Conservation (phyloP, 2,113 vertebrate species). For the Leuciscus idus region DNA sequence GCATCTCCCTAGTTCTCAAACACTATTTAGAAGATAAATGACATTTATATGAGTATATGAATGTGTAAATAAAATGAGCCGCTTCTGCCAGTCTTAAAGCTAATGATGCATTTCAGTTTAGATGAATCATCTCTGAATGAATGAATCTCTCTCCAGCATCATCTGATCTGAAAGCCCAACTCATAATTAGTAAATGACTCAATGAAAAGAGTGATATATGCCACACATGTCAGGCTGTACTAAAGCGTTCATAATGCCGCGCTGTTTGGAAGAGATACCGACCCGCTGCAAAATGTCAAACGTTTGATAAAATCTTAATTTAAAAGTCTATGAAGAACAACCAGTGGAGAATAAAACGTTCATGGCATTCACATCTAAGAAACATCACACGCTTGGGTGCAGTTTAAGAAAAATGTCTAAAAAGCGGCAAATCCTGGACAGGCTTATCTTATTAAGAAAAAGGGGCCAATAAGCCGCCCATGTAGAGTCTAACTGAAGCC, state of each 20-base stretch:
- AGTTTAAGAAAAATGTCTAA: not conserved
- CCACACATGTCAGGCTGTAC: not conserved
- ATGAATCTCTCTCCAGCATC: constrained; percentile 15
- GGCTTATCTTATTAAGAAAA: constrained; percentile 18
- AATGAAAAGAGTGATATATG: not conserved
- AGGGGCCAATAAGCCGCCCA: constrained; percentile 22
- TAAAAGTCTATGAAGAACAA: constrained; percentile 24
- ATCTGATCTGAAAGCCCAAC: not conserved
- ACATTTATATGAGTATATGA: not conserved
- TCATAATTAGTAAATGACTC: constrained; percentile 23
- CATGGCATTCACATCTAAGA: constrained; percentile 18
- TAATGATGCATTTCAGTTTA: constrained; percentile 4
- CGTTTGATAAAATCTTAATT: constrained; percentile 10
- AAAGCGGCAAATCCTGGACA: constrained; percentile 10
- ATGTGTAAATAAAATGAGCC: not conserved
- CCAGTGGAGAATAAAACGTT: not conserved
- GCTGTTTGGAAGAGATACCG: not conserved
- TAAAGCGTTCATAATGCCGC: not conserved
- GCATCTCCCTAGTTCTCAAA: not conserved
- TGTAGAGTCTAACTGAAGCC: constrained; percentile 20
- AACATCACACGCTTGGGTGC: constrained; percentile 2
- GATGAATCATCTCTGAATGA: constrained; percentile 28
- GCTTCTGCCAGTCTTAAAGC: constrained; percentile 1
- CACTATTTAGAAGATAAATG: not conserved
- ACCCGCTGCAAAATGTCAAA: constrained; percentile 9